A percentile compares a stretch with the other conserved stretches of the same genome.
phyloP scores from a whole-genome alignment of 2,888 invertebrate genomes.

The Coleophora flavipennella region DNA sequence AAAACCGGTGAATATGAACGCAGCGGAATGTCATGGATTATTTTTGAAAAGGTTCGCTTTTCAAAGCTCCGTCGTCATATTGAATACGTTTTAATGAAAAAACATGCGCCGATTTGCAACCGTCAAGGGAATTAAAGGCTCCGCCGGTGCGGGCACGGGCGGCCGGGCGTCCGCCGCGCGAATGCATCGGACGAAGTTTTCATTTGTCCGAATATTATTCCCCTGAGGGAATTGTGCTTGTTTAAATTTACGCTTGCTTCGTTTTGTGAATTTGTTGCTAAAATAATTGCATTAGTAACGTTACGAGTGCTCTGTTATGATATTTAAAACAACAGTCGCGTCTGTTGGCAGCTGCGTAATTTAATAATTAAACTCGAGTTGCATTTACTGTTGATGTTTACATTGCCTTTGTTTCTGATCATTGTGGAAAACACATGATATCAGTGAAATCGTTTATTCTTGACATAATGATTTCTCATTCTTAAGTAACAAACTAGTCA shows the following conservation, averaged over 20 bases:
- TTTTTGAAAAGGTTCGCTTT: slow-evolving; percentile 67
- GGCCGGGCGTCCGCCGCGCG: slow-evolving; percentile 28
- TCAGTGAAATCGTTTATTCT: no score
- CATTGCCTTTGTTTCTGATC: no score
- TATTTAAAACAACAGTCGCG: not conserved
- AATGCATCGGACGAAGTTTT: slow-evolving; percentile 45
- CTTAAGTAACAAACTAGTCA: no score
- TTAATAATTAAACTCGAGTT: no score
- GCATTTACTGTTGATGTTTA: no score
- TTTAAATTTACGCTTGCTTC: slow-evolving; percentile 37
- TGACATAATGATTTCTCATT: no score
- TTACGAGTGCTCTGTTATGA: slow-evolving; percentile 11
- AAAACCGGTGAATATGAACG: slow-evolving; percentile 44
- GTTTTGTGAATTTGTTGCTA: slow-evolving; percentile 35
- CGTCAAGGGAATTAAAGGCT: slow-evolving; percentile 71
- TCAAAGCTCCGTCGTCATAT: slow-evolving; percentile 68
- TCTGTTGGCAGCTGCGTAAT: no score
- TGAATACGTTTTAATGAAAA: slow-evolving; percentile 73
- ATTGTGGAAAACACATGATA: no score
- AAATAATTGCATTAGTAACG: slow-evolving; percentile 31
- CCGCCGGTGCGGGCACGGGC: slow-evolving; percentile 12
- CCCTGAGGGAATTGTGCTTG: slow-evolving; percentile 42
- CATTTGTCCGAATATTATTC: slow-evolving; percentile 66
- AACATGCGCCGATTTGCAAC: slow-evolving; percentile 71
- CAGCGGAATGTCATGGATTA: slow-evolving; percentile 60